Evolutionary conservation across 2,888 invertebrate species (phyloP).

Genomic region (Pediacus dermestoides): DNA sequence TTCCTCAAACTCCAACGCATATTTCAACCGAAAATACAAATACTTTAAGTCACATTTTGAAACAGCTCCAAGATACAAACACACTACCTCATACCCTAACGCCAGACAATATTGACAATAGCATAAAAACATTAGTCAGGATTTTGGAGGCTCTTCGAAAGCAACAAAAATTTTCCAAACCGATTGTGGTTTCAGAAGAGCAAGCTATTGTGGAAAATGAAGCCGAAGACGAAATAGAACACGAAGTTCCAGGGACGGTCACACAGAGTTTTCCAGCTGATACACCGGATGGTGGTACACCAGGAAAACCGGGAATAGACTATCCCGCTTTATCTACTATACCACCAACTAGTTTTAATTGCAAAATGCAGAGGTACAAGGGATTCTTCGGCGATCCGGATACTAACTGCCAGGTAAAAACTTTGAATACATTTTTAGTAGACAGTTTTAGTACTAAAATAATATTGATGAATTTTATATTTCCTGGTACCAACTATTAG

Average conservation of each 20-base stretch:
- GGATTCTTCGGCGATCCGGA: constrained; percentile 88
- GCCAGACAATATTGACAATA: constrained; percentile 73
- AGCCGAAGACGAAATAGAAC: constrained; percentile 31
- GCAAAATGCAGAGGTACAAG: constrained; percentile 82
- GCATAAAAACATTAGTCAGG: constrained; percentile 71
- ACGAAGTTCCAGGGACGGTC: constrained; percentile 32
- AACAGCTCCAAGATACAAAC: constrained; percentile 69
- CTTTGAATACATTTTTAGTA: neutral
- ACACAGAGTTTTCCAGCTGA: constrained; percentile 48
- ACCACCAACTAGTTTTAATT: constrained; percentile 73
- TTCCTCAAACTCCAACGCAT: constrained; percentile 10
- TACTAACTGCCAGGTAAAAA: constrained; percentile 74
- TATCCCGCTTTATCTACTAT: constrained; percentile 75
- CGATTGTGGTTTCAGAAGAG: constrained; percentile 45
- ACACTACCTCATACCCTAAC: constrained; percentile 73
- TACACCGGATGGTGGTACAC: constrained; percentile 58
- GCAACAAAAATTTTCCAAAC: constrained; percentile 41
- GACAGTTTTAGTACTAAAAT: neutral
- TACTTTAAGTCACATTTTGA: constrained; percentile 58
- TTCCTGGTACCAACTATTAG: no score
- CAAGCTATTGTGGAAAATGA: constrained; percentile 22
- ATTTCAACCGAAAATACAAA: constrained; percentile 35
- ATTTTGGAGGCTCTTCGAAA: constrained; percentile 68
- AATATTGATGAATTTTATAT: constrained; percentile 3
- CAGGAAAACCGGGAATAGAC: constrained; percentile 71